phyloP scores from a whole-genome alignment of 2,888 invertebrate species.

The Conus canariensis region DNA sequence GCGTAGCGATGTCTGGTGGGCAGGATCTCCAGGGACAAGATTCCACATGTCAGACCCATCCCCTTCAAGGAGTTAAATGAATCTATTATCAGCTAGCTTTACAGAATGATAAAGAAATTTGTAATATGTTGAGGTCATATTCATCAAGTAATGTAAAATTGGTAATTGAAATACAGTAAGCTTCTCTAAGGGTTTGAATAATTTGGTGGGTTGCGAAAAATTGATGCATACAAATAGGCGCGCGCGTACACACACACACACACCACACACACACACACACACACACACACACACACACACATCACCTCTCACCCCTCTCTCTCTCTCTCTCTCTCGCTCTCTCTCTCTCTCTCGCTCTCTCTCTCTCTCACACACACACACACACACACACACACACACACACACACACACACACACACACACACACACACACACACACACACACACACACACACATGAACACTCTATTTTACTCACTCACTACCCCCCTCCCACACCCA shows the following conservation, averaged over 20 bases:
- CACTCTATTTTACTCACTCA: background rate
- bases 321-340: too few relatives aligned
- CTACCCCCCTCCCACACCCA: background rate
- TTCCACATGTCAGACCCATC: constrained; percentile 44
- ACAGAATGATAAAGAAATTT: too few relatives aligned
- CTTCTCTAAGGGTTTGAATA: too few relatives aligned
- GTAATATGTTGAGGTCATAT: too few relatives aligned
- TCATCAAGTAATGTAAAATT: too few relatives aligned
- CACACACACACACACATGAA: background rate
- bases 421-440: background rate
- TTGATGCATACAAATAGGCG: background rate
- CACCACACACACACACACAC: constrained; percentile 8
- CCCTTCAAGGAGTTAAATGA: constrained; percentile 39
- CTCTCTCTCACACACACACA: background rate
- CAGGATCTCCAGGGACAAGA: constrained; percentile 56
- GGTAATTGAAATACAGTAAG: too few relatives aligned
- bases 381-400: constrained; percentile 15
- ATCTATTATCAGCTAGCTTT: too few relatives aligned
- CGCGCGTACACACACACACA: background rate
- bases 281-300: background rate
- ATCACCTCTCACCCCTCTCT: too few relatives aligned
- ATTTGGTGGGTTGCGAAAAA: too few relatives aligned
- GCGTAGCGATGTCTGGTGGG: constrained; percentile 59
- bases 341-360: background rate
- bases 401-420: background rate